phyloP scores from a whole-genome alignment of 2,113 vertebrate species.

The Heterotis niloticus region DNA sequence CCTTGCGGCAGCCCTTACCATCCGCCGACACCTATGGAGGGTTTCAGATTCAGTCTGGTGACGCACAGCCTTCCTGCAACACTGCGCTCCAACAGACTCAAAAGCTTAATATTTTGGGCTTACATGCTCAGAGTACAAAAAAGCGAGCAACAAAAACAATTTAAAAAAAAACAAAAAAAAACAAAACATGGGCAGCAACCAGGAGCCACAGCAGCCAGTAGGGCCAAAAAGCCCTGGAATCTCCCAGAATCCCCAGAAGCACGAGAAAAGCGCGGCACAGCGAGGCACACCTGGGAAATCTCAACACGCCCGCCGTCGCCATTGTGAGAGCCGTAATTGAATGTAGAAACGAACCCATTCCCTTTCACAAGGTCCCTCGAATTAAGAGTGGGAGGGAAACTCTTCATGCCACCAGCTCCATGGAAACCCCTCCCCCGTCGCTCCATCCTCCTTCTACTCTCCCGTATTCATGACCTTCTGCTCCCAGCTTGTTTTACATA shows the following conservation, averaged over 20 bases:
- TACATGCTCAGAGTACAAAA: too few relatives aligned
- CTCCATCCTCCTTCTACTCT: neutral
- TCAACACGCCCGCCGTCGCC: neutral
- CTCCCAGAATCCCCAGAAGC: neutral
- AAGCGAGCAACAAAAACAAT: too few relatives aligned
- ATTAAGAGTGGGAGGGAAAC: slow-evolving; percentile 16
- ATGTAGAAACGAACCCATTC: slow-evolving; percentile 27
- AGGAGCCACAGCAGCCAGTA: too few relatives aligned
- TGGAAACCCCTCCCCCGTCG: neutral
- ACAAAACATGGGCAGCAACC: too few relatives aligned
- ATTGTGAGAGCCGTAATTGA: slow-evolving; percentile 21
- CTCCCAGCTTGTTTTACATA: slow-evolving; percentile 20
- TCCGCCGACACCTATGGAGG: too few relatives aligned
- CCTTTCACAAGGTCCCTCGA: slow-evolving; percentile 22
- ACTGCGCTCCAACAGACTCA: too few relatives aligned
- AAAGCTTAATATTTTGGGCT: too few relatives aligned
- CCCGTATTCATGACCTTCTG: slow-evolving; percentile 21
- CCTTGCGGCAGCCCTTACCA: too few relatives aligned
- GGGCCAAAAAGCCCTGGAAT: too few relatives aligned
- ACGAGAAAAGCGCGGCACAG: neutral
- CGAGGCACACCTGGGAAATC: slow-evolving; percentile 13
- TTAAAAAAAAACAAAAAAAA: too few relatives aligned
- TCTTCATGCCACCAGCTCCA: slow-evolving; percentile 1
- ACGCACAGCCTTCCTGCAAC: too few relatives aligned
- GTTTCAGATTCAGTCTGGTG: too few relatives aligned